These are phyloP conservation scores for Netelia inedita DNA, from an alignment of 2,888 invertebrate species.

Conservation along the genomic window DNA sequence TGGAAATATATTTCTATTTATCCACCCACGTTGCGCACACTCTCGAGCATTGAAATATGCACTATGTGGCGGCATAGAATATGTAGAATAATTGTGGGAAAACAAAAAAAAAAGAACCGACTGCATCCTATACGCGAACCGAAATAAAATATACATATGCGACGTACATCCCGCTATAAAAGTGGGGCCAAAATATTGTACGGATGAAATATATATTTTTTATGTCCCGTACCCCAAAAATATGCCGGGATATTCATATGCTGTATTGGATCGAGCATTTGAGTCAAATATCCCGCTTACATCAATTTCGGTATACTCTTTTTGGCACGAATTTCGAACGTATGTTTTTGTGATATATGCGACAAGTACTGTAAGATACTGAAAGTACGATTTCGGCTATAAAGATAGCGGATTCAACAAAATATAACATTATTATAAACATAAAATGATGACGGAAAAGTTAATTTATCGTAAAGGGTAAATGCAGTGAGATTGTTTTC, in stretches of 20 bases:
- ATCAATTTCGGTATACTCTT: background rate
- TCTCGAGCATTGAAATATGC: slow-evolving; percentile 26
- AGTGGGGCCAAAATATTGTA: background rate
- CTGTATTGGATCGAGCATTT: background rate
- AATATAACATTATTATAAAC: too few relatives aligned
- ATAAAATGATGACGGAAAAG: too few relatives aligned
- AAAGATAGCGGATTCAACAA: too few relatives aligned
- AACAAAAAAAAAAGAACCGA: background rate
- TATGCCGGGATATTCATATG: background rate
- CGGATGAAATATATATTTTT: background rate
- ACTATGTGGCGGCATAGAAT: background rate
- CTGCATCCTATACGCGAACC: background rate
- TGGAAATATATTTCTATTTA: slow-evolving; percentile 7
- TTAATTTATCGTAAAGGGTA: too few relatives aligned
- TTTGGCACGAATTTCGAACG: background rate
- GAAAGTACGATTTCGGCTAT: too few relatives aligned
- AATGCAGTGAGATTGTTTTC: too few relatives aligned
- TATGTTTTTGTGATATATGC: too few relatives aligned
- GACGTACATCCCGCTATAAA: background rate
- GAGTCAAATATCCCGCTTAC: background rate
- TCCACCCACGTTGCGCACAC: background rate
- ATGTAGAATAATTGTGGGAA: slow-evolving; percentile 6
- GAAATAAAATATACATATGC: background rate
- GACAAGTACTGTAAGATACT: too few relatives aligned
- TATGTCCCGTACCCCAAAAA: background rate